Evolutionary conservation across 2,888 invertebrate species (phyloP).

Genomic region (Lasioglossum zephyrum): DNA sequence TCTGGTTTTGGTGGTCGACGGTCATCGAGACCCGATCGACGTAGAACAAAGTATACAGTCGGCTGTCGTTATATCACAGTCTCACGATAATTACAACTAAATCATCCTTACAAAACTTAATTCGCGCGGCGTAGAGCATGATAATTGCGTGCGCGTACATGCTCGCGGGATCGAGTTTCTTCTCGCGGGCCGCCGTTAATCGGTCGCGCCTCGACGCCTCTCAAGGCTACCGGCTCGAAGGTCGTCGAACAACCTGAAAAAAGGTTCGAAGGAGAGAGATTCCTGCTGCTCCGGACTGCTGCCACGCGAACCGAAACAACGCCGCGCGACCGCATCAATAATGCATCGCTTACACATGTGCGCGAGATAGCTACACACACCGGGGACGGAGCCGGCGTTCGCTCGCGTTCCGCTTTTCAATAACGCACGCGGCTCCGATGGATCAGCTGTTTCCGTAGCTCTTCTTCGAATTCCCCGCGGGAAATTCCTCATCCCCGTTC

Average conservation of each 20-base stretch:
- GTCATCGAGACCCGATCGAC: constrained; percentile 58
- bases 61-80: constrained; percentile 78
- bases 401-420: constrained; percentile 31
- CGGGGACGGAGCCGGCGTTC: constrained; percentile 32
- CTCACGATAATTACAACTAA: constrained; percentile 80
- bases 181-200: constrained; percentile 58
- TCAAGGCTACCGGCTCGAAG: constrained; percentile 55
- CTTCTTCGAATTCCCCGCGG: constrained; percentile 18
- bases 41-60: constrained; percentile 77
- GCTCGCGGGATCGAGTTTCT: constrained; percentile 22
- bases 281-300: constrained; percentile 30
- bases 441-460: constrained; percentile 20
- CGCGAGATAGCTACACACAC: constrained; percentile 48
- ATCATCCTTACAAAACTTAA: constrained; percentile 71
- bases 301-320: constrained; percentile 26
- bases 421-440: constrained; percentile 22
- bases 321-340: constrained; percentile 47
- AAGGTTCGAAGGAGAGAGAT: constrained; percentile 48
- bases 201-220: constrained; percentile 47
- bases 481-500: neutral
- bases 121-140: constrained; percentile 48
- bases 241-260: constrained; percentile 49
- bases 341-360: constrained; percentile 54
- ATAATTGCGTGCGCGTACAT: constrained; percentile 56
- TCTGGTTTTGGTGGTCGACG: constrained; percentile 48